Evolutionary conservation across 2,113 vertebrate species (phyloP).

Genomic region (Morone saxatilis): DNA sequence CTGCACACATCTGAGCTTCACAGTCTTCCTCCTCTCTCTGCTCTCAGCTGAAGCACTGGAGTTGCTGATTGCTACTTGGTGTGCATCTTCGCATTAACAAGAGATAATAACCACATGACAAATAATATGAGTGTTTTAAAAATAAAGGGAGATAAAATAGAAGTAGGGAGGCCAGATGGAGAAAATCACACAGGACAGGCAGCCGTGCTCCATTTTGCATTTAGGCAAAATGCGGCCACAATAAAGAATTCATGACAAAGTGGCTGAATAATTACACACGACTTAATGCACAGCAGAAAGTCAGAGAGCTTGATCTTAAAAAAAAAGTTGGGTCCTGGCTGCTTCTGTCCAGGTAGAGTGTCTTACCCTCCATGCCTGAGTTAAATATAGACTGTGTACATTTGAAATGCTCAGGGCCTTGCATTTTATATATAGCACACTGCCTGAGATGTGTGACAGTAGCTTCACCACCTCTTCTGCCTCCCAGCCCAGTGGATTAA

Average conservation of each 20-base stretch:
- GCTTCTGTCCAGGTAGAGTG: constrained; percentile 55
- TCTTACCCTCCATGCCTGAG: constrained; percentile 29
- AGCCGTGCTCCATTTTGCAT: constrained; percentile 65
- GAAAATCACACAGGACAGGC: constrained; percentile 28
- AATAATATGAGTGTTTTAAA: constrained; percentile 51
- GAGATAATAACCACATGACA: constrained; percentile 65
- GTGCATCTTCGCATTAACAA: constrained; percentile 34
- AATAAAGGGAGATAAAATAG: constrained; percentile 17
- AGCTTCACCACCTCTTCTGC: constrained; percentile 5
- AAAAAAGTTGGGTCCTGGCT: constrained; percentile 34
- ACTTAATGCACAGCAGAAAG: constrained; percentile 67
- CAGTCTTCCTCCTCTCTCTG: constrained; percentile 48
- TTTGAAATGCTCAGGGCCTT: constrained; percentile 21
- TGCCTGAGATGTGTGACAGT: constrained; percentile 44
- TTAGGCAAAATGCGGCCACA: constrained; percentile 67
- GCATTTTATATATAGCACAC: constrained; percentile 47
- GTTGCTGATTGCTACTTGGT: constrained; percentile 43
- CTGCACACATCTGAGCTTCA: constrained; percentile 44
- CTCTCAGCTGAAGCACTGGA: constrained; percentile 45
- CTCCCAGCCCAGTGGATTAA: constrained; percentile 26
- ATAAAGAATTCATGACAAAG: constrained; percentile 84
- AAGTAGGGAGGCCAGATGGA: constrained; percentile 42
- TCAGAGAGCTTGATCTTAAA: constrained; percentile 24
- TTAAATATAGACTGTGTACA: constrained; percentile 45
- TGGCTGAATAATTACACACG: constrained; percentile 80